These are phyloP conservation scores for Bombyx mori DNA, from an alignment of 1,140 invertebrate species.

Conservation along the genomic window DNA sequence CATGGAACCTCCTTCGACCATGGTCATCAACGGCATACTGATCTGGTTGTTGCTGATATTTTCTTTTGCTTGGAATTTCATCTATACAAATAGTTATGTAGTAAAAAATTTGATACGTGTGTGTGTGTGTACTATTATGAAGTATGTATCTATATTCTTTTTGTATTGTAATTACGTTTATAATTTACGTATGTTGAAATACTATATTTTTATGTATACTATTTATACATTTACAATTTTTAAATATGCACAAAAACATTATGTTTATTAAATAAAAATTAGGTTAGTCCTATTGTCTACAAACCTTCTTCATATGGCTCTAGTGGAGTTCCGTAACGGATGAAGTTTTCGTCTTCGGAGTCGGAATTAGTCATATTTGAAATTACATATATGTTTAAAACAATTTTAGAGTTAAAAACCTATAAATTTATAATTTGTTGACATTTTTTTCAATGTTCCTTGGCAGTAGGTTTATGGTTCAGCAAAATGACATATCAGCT, in stretches of 20 bases:
- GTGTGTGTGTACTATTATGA: too few relatives aligned
- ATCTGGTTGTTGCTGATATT: constrained; percentile 84
- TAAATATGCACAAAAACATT: too few relatives aligned
- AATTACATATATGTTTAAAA: neutral
- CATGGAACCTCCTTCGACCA: constrained; percentile 95
- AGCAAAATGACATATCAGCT: too few relatives aligned
- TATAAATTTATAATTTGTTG: neutral
- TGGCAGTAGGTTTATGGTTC: too few relatives aligned
- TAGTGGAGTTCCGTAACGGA: constrained; percentile 81
- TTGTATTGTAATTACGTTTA: too few relatives aligned
- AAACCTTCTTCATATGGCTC: constrained; percentile 84
- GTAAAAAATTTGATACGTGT: too few relatives aligned
- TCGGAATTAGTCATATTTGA: constrained; percentile 41
- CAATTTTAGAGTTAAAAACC: neutral
- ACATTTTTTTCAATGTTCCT: too few relatives aligned
- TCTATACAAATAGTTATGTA: constrained; percentile 53
- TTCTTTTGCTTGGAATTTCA: constrained; percentile 84
- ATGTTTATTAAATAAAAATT: too few relatives aligned
- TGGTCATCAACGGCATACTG: constrained; percentile 92
- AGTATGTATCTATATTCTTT: too few relatives aligned
- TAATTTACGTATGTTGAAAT: too few relatives aligned
- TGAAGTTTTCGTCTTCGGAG: constrained; percentile 77
- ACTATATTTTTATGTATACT: too few relatives aligned
- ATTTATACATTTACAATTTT: too few relatives aligned
- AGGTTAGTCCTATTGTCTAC: neutral